Conservation (phyloP, 2,797 vertebrate genomes). For the Anolis apletophallus region DNA sequence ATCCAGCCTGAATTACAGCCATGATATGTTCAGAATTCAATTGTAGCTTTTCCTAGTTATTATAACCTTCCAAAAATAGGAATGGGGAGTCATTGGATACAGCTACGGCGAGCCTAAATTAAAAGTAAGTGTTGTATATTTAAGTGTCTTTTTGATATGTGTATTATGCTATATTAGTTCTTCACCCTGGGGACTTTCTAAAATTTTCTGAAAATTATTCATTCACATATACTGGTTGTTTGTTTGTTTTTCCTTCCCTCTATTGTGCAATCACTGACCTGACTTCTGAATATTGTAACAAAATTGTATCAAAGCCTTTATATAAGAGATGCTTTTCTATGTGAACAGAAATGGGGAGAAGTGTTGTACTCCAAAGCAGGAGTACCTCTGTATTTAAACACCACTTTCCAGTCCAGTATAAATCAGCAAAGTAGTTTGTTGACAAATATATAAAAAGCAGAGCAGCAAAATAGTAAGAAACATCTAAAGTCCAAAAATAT, state of each 20-base stretch:
- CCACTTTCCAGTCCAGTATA: too few species aligned
- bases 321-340: not conserved
- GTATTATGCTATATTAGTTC: not conserved
- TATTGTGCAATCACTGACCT: not conserved
- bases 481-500: too few species aligned
- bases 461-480: too few species aligned
- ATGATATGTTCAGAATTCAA: conserved; percentile 5
- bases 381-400: too few species aligned
- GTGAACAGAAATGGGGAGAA: too few species aligned
- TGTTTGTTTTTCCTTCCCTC: not conserved
- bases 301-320: not conserved
- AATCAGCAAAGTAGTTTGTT: too few species aligned
- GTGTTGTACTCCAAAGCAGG: too few species aligned
- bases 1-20: not conserved
- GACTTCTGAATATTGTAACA: not conserved
- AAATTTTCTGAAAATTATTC: not conserved
- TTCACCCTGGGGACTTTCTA: not conserved
- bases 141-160: not conserved
- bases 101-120: not conserved
- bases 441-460: too few species aligned
- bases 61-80: conserved; percentile 7
- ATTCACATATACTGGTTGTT: not conserved
- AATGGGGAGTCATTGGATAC: not conserved
- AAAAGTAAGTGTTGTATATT: not conserved
- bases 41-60: conserved; percentile 5